A percentile compares a stretch with the other conserved stretches of the same genome.
Conservation (phyloP, 37 sponge, comb jelly and placozoan genomes). For the Oopsacas minuta region DNA sequence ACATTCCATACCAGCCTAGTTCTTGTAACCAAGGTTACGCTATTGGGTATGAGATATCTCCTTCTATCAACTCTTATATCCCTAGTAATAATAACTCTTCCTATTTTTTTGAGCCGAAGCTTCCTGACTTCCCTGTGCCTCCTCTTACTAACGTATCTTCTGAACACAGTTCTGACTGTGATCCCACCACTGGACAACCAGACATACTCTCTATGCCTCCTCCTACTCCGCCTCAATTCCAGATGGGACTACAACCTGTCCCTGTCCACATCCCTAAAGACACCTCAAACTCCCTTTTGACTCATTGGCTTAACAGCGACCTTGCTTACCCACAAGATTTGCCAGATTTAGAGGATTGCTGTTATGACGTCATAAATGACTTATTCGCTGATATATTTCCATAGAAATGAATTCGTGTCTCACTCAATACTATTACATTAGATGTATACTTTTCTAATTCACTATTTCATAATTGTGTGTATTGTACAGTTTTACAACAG, state of each 20-base stretch:
- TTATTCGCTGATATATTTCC: not conserved
- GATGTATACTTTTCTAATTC: not conserved
- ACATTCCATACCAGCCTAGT: not conserved
- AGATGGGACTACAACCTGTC: not conserved
- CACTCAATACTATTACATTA: not conserved
- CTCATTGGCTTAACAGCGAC: not conserved
- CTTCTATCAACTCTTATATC: not conserved
- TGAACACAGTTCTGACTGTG: not conserved
- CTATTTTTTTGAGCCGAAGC: not conserved
- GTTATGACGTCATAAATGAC: not conserved
- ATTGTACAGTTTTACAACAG: too few relatives aligned
- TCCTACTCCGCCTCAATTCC: not conserved
- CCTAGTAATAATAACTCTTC: not conserved
- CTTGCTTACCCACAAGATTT: not conserved
- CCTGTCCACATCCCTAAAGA: not conserved
- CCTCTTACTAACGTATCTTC: not conserved
- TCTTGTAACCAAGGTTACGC: not conserved
- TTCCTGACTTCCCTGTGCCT: not conserved
- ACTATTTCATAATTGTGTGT: not conserved
- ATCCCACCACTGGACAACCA: conserved; percentile 10
- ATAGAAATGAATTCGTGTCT: not conserved
- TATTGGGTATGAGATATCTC: not conserved
- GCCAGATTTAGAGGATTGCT: not conserved
- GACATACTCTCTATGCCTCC: not conserved
- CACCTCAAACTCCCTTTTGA: not conserved